Base-by-base conservation (phyloP, 2,888 invertebrate species). In the Petrophora chlorosata region DNA sequence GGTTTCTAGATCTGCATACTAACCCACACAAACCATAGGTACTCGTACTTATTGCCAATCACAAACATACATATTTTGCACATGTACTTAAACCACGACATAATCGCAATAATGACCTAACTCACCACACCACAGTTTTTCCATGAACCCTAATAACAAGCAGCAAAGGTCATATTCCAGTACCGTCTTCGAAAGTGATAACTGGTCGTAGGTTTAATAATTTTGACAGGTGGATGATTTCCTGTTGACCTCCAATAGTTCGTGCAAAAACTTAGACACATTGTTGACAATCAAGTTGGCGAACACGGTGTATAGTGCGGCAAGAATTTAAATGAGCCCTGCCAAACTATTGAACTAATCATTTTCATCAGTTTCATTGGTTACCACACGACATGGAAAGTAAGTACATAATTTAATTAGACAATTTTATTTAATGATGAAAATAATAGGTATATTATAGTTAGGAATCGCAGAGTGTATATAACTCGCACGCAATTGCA, bases 221-320 rank as follows among this genome's bases (percentile, higher is more conserved):
- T 33, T 38, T 16, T 16, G 30, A 39, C 32, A 13, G 46, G 32
- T 48, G 40, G 41, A 40, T 45, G 42, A 54, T 48, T 59, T 61
- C 61, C 56, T 53, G 61, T 14, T 61, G 15, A 26, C 56, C 50
- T 61, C 56, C 56, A 40, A 36, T 19, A 25, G 15, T 39, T 38
- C 32, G 5, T 12, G 56, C 51, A 56, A 53, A 56, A 56, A 50
- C 49, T 38, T 35, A 44, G 32, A 38, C 36, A 34, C 8, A 9
- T 10, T 33, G 30, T 46, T 46, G 42, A 51, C 45, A 43, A 30
- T 35, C 39, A 19, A 14, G 7, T n/a, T n/a, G n/a, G n/a, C n/a
- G n/a, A n/a, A n/a, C n/a, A n/a, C n/a, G n/a, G n/a, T n/a, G n/a
- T n/a, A n/a, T n/a, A n/a, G n/a, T n/a, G n/a, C n/a, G n/a, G n/a